Evolutionary conservation across 2,797 vertebrate genomes (phyloP).

Genomic region (Crenichthys baileyi): DNA sequence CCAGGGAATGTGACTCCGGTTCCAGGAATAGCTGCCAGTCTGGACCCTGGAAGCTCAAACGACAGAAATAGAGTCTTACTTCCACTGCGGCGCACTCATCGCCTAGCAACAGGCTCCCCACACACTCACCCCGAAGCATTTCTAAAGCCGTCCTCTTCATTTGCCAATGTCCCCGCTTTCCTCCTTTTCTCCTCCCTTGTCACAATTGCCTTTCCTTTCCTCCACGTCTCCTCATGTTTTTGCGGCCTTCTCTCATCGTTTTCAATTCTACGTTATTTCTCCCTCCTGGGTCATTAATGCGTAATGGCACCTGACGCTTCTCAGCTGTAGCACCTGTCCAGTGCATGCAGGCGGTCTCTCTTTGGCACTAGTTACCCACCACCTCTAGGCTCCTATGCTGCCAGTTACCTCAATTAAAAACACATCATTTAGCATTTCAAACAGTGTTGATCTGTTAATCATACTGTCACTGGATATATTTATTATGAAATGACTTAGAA

Average conservation of each 20-base stretch:
- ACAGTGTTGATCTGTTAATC: not conserved
- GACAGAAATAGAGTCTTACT: constrained; percentile 83
- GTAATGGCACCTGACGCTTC: constrained; percentile 41
- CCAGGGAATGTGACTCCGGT: constrained; percentile 81
- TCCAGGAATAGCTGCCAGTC: constrained; percentile 85
- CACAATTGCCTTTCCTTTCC: constrained; percentile 3
- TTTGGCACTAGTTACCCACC: constrained; percentile 14
- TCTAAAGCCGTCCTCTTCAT: constrained; percentile 62
- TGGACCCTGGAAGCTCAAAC: constrained; percentile 86
- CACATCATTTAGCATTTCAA: not conserved
- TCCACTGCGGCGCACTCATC: constrained; percentile 75
- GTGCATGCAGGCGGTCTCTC: constrained; percentile 3
- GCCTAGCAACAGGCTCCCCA: constrained; percentile 86
- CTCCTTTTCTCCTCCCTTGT: constrained; percentile 21
- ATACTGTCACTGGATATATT: not conserved
- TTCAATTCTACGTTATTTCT: constrained; percentile 2
- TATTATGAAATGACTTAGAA: not conserved
- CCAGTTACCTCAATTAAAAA: not conserved
- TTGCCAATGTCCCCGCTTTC: constrained; percentile 45
- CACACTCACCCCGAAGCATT: constrained; percentile 74
- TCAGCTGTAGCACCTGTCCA: constrained; percentile 46
- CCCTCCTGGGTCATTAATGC: constrained; percentile 12
- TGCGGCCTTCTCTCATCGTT: constrained; percentile 18
- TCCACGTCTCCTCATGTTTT: constrained; percentile 33
- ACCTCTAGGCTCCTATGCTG: constrained; percentile 5